Conservation (phyloP, 2,888 invertebrate genomes). For the Linnaemya tessellans region DNA sequence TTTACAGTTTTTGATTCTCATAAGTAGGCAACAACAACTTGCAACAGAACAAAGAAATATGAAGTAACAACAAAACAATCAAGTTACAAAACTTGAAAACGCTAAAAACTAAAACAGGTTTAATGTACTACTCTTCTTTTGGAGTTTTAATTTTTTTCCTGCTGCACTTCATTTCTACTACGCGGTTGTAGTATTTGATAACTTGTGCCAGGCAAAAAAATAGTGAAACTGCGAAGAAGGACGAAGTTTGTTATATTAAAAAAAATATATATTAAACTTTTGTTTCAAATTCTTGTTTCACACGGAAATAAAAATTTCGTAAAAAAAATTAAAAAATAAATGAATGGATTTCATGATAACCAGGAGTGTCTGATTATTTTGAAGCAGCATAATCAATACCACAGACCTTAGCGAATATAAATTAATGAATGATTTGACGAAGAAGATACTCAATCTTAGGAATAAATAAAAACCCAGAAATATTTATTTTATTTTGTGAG, state of each 20-base stretch:
- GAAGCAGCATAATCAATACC: no score
- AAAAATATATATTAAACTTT: neutral
- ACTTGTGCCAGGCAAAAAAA: neutral
- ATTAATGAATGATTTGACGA: no score
- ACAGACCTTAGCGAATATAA: no score
- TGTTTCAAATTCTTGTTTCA: neutral
- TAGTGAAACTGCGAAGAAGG: neutral
- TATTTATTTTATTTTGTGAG: no score
- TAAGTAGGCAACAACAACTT: slow-evolving; percentile 45
- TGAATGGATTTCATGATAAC: no score
- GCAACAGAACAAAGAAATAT: slow-evolving; percentile 4
- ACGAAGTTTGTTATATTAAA: neutral
- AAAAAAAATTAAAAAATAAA: no score
- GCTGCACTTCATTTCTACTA: neutral
- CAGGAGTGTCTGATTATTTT: no score
- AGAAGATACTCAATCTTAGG: no score
- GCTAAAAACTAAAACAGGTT: slow-evolving; percentile 41
- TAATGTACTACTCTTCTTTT: slow-evolving; percentile 18
- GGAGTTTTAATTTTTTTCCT: neutral
- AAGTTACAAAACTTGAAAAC: neutral
- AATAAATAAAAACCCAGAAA: no score
- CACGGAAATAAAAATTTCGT: neutral
- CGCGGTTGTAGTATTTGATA: neutral
- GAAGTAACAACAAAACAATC: neutral
- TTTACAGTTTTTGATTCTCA: slow-evolving; percentile 35